phyloP scores from a whole-genome alignment of 2,797 vertebrate species.

The Sarcophilus harrisii region DNA sequence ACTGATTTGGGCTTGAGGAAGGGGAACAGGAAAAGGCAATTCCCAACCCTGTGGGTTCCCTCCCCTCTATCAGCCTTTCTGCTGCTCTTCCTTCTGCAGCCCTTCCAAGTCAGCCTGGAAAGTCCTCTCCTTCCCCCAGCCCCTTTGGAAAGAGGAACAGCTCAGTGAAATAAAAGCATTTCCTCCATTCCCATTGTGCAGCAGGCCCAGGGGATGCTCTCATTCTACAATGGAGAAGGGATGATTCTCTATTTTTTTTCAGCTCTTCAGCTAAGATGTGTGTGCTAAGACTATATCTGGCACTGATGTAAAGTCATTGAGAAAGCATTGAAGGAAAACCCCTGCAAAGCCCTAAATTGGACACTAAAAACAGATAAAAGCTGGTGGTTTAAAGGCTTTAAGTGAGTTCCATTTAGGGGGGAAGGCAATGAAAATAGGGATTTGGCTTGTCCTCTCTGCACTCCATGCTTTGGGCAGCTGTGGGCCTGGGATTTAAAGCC shows the following conservation, averaged over 20 bases:
- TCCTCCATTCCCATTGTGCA: neutral
- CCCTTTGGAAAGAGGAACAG: neutral
- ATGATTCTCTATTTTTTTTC: conserved; percentile 66
- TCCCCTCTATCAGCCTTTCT: neutral
- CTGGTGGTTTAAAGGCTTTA: conserved; percentile 84
- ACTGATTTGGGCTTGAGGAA: neutral
- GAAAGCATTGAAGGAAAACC: conserved; percentile 75
- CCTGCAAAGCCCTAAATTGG: conserved; percentile 83
- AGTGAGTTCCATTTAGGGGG: conserved; percentile 74
- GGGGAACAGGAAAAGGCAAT: neutral
- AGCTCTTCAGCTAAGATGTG: conserved; percentile 66
- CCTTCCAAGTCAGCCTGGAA: neutral
- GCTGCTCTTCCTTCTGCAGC: neutral
- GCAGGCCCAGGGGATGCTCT: neutral
- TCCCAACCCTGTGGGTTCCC: neutral
- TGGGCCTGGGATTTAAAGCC: conserved; percentile 68
- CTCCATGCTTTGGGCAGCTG: conserved; percentile 59
- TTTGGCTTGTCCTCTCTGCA: conserved; percentile 63
- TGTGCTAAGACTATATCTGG: conserved; percentile 54
- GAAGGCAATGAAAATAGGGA: conserved; percentile 75
- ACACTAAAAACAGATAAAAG: conserved; percentile 87
- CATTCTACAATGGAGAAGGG: conserved; percentile 65
- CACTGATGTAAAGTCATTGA: conserved; percentile 81
- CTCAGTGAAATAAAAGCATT: neutral
- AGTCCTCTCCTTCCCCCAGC: neutral